Evolutionary conservation across 2,113 vertebrate genomes (phyloP), one percentile per base, ranked within the genome.

Genomic region (Falcunculus frontatus): DNA sequence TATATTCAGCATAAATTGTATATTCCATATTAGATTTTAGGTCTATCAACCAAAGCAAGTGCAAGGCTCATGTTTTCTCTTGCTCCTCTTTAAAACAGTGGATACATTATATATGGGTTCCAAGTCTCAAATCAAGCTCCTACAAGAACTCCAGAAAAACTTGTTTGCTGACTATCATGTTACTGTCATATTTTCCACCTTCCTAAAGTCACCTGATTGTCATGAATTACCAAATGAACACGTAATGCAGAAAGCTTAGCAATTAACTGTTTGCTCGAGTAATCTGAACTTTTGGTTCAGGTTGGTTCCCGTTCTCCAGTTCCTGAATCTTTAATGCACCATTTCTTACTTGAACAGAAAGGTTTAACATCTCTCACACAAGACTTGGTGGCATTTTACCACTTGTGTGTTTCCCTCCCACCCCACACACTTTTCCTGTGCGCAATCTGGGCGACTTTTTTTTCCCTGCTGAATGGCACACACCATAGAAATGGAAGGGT

Each of bases 131-230:
- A 95, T 94, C 86, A 23, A 56, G 80, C 87, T 87, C 39, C 67
- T 92, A 56, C 85, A 96, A 81, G 89, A 41, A 79, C 63, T 95
- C 68, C n/a, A 76, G 81, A 57, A 77, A 97, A 84, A 86, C 84
- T 90, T 65, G 59, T 91, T 97, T 96, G 89, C 84, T 89, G 69
- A 62, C 80, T 93, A 64, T 97, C 89, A 32, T 21, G 42, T 96
- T 96, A 49, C 52, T 76, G 46, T 84, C 68, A 91, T 94, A 81
- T 15, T 90, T 97, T 93, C 84, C 62, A 44, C 84, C 92, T 89
- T 95, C 49, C 57, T 91, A 85, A 95, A 91, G 86, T 95, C 79
- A 84, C 26, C 75, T 97, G 94, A 93, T 97, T 96, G 92, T 87
- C 67, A 64, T 78, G 49, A 93, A 79, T 95, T 94, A 77, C 72